Evolutionary conservation across 2,888 invertebrate genomes (phyloP), one percentile per base, ranked within the genome.

Genomic region (Lutraria lutraria): DNA sequence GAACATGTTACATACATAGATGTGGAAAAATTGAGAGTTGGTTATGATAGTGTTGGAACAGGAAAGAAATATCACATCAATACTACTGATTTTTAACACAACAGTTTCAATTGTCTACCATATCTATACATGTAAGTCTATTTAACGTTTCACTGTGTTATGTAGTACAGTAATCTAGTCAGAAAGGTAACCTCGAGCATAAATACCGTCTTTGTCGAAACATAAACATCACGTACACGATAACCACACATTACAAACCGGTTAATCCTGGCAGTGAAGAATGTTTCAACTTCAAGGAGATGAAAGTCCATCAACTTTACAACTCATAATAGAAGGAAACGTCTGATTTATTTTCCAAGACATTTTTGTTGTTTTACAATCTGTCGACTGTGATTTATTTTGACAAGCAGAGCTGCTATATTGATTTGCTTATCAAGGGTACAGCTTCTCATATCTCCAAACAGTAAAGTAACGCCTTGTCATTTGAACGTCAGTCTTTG

Each of bases 321-420:
- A 29, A 52, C 19, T 85, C 85, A 85, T 85, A 85, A 85, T 85
- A 54, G 56, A 80, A 80, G 54, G 80, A 52, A 56, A 85, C 85
- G 56, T 79, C 60, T 85, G 85, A 85, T 85, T 85, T 85, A 85
- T 85, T 85, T 80, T 85, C 85, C 85, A 53, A 53, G 80, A 76
- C 60, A 60, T 31, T 63, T 81, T 82, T 90, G 90, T 90, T 90
- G 88, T 88, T 90, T 90, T 90, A 87, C 88, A 86, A 90, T 90
- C 84, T 90, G 80, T 81, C 72, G 54, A 81, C 83, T 88, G 72
- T 85, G 87, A 79, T 88, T 88, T 81, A 86, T 90, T 85, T 85
- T 88, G 90, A 90, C 87, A 88, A 60, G 80, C 52, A 80, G 31
- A 80, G 31, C 83, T 83, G 87, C 25, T 76, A 83, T 88, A 88